phyloP scores from a whole-genome alignment of 2,113 vertebrate species.

The Apus apus region DNA sequence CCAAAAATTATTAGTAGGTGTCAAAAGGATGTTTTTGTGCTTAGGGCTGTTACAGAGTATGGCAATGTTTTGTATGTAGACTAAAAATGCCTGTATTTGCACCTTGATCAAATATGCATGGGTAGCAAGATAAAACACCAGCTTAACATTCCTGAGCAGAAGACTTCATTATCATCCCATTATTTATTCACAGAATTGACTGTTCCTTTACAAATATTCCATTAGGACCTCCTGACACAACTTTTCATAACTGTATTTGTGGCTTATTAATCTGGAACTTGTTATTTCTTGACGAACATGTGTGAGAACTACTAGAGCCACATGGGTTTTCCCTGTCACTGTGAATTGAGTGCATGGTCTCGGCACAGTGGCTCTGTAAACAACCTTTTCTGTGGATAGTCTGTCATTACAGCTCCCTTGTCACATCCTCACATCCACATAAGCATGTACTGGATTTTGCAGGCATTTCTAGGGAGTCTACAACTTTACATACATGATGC shows the following conservation, averaged over 20 bases:
- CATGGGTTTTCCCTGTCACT: not conserved
- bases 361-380: not conserved
- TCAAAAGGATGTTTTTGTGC: not conserved
- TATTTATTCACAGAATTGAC: not conserved
- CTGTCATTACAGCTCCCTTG: not conserved
- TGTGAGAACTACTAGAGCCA: not conserved
- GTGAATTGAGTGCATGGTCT: not conserved
- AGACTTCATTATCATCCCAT: not conserved
- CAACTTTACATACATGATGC: not conserved
- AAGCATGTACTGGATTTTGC: not conserved
- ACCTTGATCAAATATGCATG: not conserved
- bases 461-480: not conserved
- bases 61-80: not conserved
- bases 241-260: not conserved
- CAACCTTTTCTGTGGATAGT: not conserved
- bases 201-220: not conserved
- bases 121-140: not conserved
- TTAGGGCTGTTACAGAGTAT: not conserved
- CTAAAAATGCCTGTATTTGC: not conserved
- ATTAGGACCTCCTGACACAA: not conserved
- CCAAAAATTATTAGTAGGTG: not conserved
- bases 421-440: not conserved
- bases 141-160: not conserved
- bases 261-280: not conserved
- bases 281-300: not conserved